Conservation (phyloP, 1,140 invertebrate species). For the Pseudomyrmex dendroicus region DNA sequence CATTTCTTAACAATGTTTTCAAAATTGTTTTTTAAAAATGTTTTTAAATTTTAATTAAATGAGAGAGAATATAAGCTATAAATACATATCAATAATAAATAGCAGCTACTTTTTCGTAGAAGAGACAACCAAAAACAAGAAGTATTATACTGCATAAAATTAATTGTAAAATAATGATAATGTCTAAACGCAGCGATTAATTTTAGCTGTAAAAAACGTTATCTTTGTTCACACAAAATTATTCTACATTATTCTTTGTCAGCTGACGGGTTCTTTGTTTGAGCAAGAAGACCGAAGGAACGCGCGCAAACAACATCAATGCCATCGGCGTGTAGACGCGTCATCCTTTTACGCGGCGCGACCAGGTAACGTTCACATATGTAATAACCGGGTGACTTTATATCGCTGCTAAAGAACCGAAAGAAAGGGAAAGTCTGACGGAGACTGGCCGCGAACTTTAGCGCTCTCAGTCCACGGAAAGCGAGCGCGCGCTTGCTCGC, state of each 20-base stretch:
- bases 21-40: no score
- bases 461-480: slow-evolving; percentile 77
- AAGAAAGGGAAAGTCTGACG: slow-evolving; percentile 82
- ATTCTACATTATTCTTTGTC: background rate
- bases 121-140: no score
- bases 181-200: no score
- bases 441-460: slow-evolving; percentile 68
- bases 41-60: no score
- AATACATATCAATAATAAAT: no score
- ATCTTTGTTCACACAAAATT: background rate
- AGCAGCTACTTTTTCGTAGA: no score
- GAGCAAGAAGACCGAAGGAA: slow-evolving; percentile 1
- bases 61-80: no score
- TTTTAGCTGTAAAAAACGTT: no score
- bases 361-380: slow-evolving; percentile 17
- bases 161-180: no score
- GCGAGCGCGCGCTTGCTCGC: slow-evolving; percentile 71
- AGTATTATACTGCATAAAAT: no score
- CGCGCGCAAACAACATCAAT: slow-evolving; percentile 48
- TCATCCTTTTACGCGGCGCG: background rate
- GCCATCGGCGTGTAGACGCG: slow-evolving; percentile 43
- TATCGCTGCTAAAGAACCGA: slow-evolving; percentile 68
- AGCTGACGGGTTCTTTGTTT: slow-evolving; percentile 40
- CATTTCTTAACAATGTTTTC: no score
- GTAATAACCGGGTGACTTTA: slow-evolving; percentile 67